These are phyloP conservation scores for Rosalia funebris DNA, from an alignment of 2,888 invertebrate species.

Conservation along the genomic window DNA sequence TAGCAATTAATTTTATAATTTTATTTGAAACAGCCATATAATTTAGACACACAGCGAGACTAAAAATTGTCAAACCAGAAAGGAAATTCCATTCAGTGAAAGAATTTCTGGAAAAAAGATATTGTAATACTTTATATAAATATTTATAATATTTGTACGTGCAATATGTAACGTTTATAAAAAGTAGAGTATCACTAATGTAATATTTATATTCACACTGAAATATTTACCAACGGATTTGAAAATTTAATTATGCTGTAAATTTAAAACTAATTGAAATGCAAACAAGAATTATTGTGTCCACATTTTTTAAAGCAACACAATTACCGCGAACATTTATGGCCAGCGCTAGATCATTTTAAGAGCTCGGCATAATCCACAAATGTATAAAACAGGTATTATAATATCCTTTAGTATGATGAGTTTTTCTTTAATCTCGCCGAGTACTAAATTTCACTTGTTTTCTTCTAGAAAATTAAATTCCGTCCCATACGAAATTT, in stretches of 20 bases:
- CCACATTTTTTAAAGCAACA: slow-evolving; percentile 45
- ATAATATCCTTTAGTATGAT: slow-evolving; percentile 61
- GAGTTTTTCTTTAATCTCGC: slow-evolving; percentile 64
- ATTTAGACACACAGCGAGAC: too few relatives aligned
- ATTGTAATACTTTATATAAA: too few relatives aligned
- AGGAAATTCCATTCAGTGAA: too few relatives aligned
- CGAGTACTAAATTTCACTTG: slow-evolving; percentile 62
- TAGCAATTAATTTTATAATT: too few relatives aligned
- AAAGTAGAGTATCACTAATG: neutral
- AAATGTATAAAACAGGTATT: slow-evolving; percentile 63
- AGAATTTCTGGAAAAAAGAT: too few relatives aligned
- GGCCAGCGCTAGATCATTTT: slow-evolving; percentile 55
- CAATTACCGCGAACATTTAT: slow-evolving; percentile 57
- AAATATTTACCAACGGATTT: neutral
- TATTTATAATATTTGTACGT: too few relatives aligned
- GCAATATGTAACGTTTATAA: neutral
- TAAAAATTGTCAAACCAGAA: too few relatives aligned
- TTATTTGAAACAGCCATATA: too few relatives aligned
- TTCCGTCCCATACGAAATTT: slow-evolving; percentile 52
- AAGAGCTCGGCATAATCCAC: slow-evolving; percentile 58
- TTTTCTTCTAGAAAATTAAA: slow-evolving; percentile 62
- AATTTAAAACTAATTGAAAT: neutral
- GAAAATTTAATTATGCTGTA: neutral
- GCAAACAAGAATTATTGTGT: slow-evolving; percentile 2
- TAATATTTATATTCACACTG: too few relatives aligned